Evolutionary conservation across 2,888 invertebrate species (phyloP).

Genomic region (Thera obeliscata): DNA sequence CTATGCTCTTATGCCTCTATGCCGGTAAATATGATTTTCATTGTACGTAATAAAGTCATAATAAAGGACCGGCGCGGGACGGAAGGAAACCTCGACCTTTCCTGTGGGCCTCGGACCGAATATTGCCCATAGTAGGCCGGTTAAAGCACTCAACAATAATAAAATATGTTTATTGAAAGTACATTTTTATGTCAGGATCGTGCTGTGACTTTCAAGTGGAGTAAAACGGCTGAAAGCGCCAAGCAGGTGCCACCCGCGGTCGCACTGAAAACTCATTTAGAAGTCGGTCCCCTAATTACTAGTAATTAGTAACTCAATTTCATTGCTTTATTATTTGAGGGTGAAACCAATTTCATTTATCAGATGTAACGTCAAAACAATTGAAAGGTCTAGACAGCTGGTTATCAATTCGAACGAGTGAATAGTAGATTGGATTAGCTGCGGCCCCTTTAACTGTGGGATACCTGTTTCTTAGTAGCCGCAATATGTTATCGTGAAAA

Average conservation of each 20-base stretch:
- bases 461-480: constrained; percentile 42
- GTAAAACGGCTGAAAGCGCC: neutral
- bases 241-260: constrained; percentile 4
- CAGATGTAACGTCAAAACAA: constrained; percentile 39
- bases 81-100: constrained; percentile 73
- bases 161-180: constrained; percentile 44
- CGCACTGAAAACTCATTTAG: constrained; percentile 14
- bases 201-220: constrained; percentile 20
- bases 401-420: constrained; percentile 32
- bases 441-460: constrained; percentile 33
- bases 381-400: constrained; percentile 29
- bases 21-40: constrained; percentile 75
- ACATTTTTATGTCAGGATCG: constrained; percentile 35
- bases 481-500: constrained; percentile 38
- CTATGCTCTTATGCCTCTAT: constrained; percentile 49
- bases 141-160: constrained; percentile 38
- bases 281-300: constrained; percentile 6
- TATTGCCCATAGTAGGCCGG: constrained; percentile 40
- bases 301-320: constrained; percentile 13
- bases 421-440: constrained; percentile 36
- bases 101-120: constrained; percentile 57
- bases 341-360: constrained; percentile 28
- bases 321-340: constrained; percentile 9
- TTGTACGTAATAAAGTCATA: constrained; percentile 76
- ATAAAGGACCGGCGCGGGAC: constrained; percentile 64